These are phyloP conservation scores for Lophotriccus pileatus DNA, from an alignment of 2,797 vertebrate species.

Conservation along the genomic window DNA sequence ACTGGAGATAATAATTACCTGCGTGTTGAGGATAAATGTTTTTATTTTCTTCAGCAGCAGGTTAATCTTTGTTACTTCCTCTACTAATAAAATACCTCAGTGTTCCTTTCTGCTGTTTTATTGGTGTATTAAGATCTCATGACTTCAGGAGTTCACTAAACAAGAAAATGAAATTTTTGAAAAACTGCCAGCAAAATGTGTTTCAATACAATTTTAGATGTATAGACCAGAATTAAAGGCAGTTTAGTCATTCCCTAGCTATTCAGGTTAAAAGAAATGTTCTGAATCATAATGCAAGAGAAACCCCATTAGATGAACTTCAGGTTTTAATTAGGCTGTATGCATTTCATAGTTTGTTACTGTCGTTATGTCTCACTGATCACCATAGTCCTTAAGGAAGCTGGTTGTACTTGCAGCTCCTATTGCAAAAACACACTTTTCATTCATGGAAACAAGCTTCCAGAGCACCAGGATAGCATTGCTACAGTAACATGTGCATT, in stretches of 20 bases:
- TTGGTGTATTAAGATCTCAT: neutral
- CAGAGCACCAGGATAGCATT: neutral
- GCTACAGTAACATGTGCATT: neutral
- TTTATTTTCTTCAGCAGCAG: neutral
- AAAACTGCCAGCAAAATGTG: neutral
- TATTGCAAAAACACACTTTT: neutral
- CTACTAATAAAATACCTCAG: neutral
- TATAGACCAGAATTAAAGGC: neutral
- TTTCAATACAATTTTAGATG: neutral
- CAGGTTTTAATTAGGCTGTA: constrained; percentile 2
- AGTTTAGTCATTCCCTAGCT: neutral
- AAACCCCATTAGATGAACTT: neutral
- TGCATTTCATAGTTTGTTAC: neutral
- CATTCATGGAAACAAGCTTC: neutral
- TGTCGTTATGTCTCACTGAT: neutral
- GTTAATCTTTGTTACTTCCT: constrained; percentile 12
- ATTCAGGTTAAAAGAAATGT: neutral
- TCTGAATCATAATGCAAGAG: neutral
- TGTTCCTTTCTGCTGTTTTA: neutral
- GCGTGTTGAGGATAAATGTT: neutral
- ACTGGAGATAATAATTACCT: neutral
- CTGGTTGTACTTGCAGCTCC: neutral
- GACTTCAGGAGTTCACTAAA: neutral
- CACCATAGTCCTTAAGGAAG: neutral
- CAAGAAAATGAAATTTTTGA: neutral